Conservation (phyloP, 2,113 vertebrate species). For the Carassius gibelio region DNA sequence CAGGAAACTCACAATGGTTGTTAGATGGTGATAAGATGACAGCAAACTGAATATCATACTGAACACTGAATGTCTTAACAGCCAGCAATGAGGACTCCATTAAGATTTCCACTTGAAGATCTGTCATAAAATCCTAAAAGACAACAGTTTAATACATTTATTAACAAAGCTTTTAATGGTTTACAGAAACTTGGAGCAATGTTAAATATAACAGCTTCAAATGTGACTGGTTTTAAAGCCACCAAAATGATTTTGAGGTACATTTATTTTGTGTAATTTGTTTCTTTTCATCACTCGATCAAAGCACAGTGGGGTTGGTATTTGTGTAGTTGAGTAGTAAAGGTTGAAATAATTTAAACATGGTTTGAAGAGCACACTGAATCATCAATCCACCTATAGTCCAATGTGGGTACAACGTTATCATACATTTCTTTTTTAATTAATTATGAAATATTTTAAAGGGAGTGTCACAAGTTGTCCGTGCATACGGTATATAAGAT, state of each 20-base stretch:
- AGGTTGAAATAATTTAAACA: background rate
- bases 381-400: no score
- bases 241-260: background rate
- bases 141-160: background rate
- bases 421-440: no score
- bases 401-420: no score
- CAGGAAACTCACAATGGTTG: slow-evolving; percentile 28
- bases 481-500: no score
- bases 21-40: slow-evolving; percentile 63
- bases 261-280: background rate
- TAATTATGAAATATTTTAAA: no score
- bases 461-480: no score
- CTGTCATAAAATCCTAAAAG: background rate
- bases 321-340: background rate
- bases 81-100: background rate
- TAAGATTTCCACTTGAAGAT: background rate
- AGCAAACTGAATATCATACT: slow-evolving; percentile 54
- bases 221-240: background rate
- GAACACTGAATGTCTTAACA: background rate
- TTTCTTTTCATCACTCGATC: background rate
- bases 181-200: background rate
- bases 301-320: background rate
- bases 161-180: background rate
- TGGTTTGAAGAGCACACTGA: background rate
- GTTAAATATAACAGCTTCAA: background rate